Evolutionary conservation across 2,888 invertebrate species (phyloP), one percentile per base, ranked within the genome.

Genomic region (Ctena decussata): DNA sequence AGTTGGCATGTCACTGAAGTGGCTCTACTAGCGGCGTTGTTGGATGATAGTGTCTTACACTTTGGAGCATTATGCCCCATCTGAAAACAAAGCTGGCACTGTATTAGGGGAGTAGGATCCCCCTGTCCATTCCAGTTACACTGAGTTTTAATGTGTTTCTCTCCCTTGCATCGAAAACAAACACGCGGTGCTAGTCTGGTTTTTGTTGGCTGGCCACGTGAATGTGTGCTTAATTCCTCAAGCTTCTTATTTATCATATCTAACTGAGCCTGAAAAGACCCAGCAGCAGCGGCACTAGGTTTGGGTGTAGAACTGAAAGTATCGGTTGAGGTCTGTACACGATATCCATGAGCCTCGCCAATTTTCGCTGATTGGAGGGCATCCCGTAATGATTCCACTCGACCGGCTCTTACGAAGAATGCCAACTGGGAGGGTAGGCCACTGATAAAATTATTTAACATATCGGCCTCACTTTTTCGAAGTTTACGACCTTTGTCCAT

Each of bases 341-440:
- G 2, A 60, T 83, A 83, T 1, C 83, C 83, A 78, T 83, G 79
- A n/a, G 78, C 75, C 32, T 83, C 78, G 1, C 79, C 83, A 49
- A 70, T 53, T 39, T 83, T 74, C 0, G 77, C 72, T 8, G 44
- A 35, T 21, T 78, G 78, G 6, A 79, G 35, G 18, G 74, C 69
- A 0, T 83, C 82, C 37, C 69, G 32, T 24, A 77, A 65, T 1
- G 71, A 37, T 3, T 60, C 11, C 11, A 77, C 74, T 21, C 73
- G 77, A 27, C 75, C 44, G 3, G 57, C 77, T 15, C 77, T 49
- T 3, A 82, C 72, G 46, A 82, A 77, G 37, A 82, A 82, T 5
- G 73, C 77, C 11, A 82, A 49, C 71, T 81, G 81, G 27, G 75
- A 18, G 5, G 76, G 81, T 18, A 81, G 53, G 1, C 81, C 81